Base-by-base conservation (phyloP, 1,140 invertebrate genomes). In the Chelonus insularis region DNA sequence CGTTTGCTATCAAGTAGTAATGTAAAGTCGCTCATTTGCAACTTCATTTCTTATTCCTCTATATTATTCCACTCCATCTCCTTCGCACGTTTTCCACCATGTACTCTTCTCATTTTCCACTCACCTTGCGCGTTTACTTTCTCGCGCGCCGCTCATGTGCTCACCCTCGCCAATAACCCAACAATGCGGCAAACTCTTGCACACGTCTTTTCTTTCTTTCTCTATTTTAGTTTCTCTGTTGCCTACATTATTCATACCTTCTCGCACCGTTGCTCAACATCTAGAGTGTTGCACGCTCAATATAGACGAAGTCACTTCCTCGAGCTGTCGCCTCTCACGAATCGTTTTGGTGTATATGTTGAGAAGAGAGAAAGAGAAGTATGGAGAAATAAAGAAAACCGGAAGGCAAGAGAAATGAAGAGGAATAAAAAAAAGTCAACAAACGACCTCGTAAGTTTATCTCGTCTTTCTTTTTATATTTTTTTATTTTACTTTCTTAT, bases 31-130 rank as follows among this genome's bases (percentile, higher is more conserved):
- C 64, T 70, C 63, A 70, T 70, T 69, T 69, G 61, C 66, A 72
- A 68, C 52, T 64, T 68, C 66, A 65, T 69, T 71, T 55, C 37
- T 63, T 70, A 71, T 68, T 65, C 63, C 57, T 21, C 14, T 62
- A 61, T 60, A 66, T 68, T 68, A 60, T 62, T 37, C n/a, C 51
- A 23, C 41, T 45, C 50, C 23, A 52, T 63, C 37, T 43, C 29
- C 1, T 7, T 1, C 20, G 29, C 12, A 18, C 50, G 8, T 34
- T 25, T 11, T 39, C n/a, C 34, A 45, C 21, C 48, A 54, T 43
- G 57, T 50, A 60, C 29, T 67, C 45, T 34, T 54, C 25, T 59
- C 32, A 52, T 47, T 20, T 50, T 45, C 6, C 18, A 12, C 34
- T 21, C 51, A 18, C 34, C 16, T 39, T 34, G 41, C 37, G 25